Conservation (phyloP, 2,888 invertebrate species). For the Drosophila longiperda region DNA sequence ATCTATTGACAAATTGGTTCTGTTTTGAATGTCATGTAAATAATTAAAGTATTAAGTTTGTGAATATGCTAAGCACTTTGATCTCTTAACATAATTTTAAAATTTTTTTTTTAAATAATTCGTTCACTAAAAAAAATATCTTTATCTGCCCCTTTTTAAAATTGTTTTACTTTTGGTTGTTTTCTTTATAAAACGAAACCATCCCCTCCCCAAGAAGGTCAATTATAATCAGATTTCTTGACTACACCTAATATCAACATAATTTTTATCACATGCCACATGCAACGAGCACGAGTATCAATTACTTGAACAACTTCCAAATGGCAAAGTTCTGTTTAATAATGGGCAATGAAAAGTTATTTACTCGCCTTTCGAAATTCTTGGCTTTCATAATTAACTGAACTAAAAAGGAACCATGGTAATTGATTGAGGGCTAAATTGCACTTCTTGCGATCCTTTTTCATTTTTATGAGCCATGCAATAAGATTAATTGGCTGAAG, state of each 20-base stretch:
- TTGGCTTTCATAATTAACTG: constrained; percentile 38
- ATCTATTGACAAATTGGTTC: neutral
- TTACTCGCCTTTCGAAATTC: constrained; percentile 23
- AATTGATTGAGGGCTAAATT: constrained; percentile 41
- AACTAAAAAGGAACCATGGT: constrained; percentile 20
- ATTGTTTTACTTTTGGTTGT: neutral
- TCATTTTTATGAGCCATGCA: constrained; percentile 36
- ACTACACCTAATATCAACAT: neutral
- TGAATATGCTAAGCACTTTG: neutral
- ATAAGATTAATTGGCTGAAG: constrained; percentile 45
- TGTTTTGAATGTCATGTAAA: neutral
- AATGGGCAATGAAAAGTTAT: constrained; percentile 18
- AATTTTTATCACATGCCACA: neutral
- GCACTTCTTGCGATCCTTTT: constrained; percentile 17
- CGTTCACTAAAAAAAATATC: neutral
- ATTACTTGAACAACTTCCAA: constrained; percentile 9
- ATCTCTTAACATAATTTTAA: neutral
- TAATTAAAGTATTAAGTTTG: neutral
- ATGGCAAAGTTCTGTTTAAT: neutral
- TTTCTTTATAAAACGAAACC: neutral
- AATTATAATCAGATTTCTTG: neutral
- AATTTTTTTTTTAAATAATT: too few species aligned
- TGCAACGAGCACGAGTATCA: constrained; percentile 1
- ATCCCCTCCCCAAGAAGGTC: neutral
- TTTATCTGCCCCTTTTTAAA: neutral